Evolutionary conservation across 2,113 vertebrate genomes (phyloP), one percentile per base, ranked within the genome.

Genomic region (Cephalopterus ornatus): DNA sequence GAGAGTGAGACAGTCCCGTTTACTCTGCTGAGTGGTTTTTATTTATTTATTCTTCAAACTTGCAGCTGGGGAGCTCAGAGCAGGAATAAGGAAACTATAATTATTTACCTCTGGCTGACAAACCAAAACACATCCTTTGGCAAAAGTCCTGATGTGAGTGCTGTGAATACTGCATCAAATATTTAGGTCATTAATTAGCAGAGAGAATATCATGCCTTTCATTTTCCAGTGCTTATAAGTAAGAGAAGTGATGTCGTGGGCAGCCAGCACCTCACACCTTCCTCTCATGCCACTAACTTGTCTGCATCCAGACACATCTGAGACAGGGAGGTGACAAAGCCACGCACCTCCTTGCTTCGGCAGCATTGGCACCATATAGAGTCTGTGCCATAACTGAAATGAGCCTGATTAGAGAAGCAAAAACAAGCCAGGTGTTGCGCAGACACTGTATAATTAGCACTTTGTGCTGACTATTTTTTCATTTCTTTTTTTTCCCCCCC

Each of bases 361-460:
- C 74, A 63, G 77, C 8, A 5, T 26, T 1, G 2, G 76, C 68
- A 68, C 75, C 13, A 3, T 53, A 53, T 32, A 47, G 73, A 87
- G 84, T 59, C 92, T 85, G 52, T 59, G 35, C 85, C 71, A 70
- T 83, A 87, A 33, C 86, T 95, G 96, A 96, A 95, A 94, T 18
- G 55, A 94, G 89, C 92, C 90, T 94, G 95, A 97, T 97, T 93
- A 97, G 96, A 97, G 95, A 68, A 94, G 78, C 74, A 92, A 93
- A 97, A 97, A 80, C 95, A 97, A 98, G 96, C 96, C 97, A 98
- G 98, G 97, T 96, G 88, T 97, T 98, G 91, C 28, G 58, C 85
- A 95, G 97, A 97, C 98, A 96, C 97, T 96, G 77, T 96, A 82
- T 98, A 98, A 98, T 98, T 97, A 98, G 97, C 94, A 93, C 95